These are phyloP conservation scores for Drosophila varians DNA, from an alignment of 1,140 invertebrate genomes.

Conservation along the genomic window DNA sequence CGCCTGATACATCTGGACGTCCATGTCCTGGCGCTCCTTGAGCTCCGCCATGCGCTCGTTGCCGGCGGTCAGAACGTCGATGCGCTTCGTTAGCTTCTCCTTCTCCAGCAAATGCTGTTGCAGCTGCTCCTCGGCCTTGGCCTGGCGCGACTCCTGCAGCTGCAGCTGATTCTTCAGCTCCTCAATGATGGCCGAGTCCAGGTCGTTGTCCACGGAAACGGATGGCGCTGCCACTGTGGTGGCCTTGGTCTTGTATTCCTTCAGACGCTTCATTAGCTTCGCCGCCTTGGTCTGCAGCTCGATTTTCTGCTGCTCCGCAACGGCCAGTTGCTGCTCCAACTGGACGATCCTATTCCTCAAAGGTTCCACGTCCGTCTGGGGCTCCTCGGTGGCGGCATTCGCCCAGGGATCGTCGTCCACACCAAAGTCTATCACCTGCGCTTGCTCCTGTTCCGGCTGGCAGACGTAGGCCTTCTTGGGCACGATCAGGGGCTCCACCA, in stretches of 20 bases:
- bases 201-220: conserved; percentile 83
- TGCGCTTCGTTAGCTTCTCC: conserved; percentile 87
- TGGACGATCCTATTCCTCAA: conserved; percentile 84
- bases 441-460: conserved; percentile 50
- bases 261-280: conserved; percentile 90
- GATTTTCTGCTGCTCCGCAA: conserved; percentile 85
- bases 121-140: conserved; percentile 85
- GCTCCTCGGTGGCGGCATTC: conserved; percentile 16
- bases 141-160: conserved; percentile 87
- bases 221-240: not conserved
- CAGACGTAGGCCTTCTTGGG: conserved; percentile 85
- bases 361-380: conserved; percentile 27
- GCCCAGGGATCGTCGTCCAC: conserved; percentile 83
- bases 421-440: conserved; percentile 85
- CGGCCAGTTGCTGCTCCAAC: conserved; percentile 84
- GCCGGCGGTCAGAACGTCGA: conserved; percentile 90
- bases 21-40: conserved; percentile 91
- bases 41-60: conserved; percentile 91
- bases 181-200: conserved; percentile 90
- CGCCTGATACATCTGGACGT: conserved; percentile 88
- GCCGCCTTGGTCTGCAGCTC: conserved; percentile 87
- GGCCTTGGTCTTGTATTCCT: conserved; percentile 87
- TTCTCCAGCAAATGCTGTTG: conserved; percentile 87
- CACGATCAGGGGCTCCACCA: conserved; percentile 84
- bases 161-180: conserved; percentile 89